Conservation (phyloP, 2,888 invertebrate genomes). For the Conus canariensis region DNA sequence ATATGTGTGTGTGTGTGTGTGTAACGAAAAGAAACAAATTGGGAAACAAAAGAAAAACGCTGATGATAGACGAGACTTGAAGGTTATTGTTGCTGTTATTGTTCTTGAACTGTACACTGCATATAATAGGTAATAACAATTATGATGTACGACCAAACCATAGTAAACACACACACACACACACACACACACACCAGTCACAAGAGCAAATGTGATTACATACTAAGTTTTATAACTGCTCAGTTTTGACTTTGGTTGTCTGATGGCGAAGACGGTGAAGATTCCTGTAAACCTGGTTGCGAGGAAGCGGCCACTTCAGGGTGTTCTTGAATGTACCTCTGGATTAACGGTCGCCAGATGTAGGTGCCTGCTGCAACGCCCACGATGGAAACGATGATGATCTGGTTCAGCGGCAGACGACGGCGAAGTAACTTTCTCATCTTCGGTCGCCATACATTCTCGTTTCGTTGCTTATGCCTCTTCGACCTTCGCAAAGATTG, state of each 20-base stretch:
- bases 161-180: too few species aligned
- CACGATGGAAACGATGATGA: slow-evolving; percentile 35
- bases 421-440: slow-evolving; percentile 41
- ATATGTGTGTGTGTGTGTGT: too few species aligned
- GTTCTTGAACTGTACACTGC: too few species aligned
- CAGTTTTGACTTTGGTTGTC: neutral
- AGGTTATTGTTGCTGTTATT: too few species aligned
- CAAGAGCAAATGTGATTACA: too few species aligned
- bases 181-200: neutral
- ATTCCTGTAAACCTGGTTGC: neutral
- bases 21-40: too few species aligned
- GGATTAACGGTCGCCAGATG: slow-evolving; percentile 41
- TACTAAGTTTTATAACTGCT: too few species aligned
- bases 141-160: too few species aligned
- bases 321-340: slow-evolving; percentile 37
- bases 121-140: too few species aligned
- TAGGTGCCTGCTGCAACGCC: slow-evolving; percentile 44
- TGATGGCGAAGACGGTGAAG: neutral
- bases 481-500: neutral
- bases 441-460: neutral
- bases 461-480: neutral
- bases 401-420: slow-evolving; percentile 40
- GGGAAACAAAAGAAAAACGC: too few species aligned
- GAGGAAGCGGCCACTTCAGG: slow-evolving; percentile 14
- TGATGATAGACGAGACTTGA: too few species aligned